These are phyloP conservation scores for Salarias fasciatus DNA, from an alignment of 2,797 vertebrate genomes.

Conservation along the genomic window DNA sequence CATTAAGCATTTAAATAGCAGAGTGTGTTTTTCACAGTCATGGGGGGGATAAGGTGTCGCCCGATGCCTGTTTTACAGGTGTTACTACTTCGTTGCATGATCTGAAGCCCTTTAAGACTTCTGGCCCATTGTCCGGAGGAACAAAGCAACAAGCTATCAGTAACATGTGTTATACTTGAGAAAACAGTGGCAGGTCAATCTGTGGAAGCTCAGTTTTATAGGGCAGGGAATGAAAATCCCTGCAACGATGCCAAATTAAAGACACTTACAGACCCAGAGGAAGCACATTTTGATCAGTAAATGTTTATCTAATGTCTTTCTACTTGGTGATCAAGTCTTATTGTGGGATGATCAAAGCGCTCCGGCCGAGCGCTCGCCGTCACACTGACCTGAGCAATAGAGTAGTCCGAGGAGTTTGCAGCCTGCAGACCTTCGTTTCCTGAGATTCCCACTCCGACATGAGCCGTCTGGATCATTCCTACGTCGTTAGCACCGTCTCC, in stretches of 20 bases:
- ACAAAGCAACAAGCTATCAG: conserved; percentile 59
- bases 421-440: conserved; percentile 98
- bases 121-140: conserved; percentile 49
- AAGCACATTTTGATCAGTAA: not conserved
- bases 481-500: conserved; percentile 99
- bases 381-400: conserved; percentile 92
- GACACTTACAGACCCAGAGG: conserved; percentile 3
- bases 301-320: too few species aligned
- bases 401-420: conserved; percentile 98
- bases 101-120: conserved; percentile 44
- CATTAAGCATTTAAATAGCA: conserved; percentile 59
- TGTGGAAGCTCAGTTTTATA: conserved; percentile 11
- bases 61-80: conserved; percentile 66
- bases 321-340: too few species aligned
- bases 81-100: conserved; percentile 57
- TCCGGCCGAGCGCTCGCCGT: not conserved
- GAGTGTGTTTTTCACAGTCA: conserved; percentile 44
- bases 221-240: not conserved
- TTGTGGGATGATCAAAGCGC: too few species aligned
- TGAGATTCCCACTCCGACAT: conserved; percentile 97
- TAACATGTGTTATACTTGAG: conserved; percentile 44
- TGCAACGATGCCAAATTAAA: not conserved
- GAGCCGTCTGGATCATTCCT: conserved; percentile 98
- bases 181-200: conserved; percentile 25
- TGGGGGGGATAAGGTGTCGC: conserved; percentile 50